Evolutionary conservation across 2,113 vertebrate species (phyloP).

Genomic region (Gadus macrocephalus): DNA sequence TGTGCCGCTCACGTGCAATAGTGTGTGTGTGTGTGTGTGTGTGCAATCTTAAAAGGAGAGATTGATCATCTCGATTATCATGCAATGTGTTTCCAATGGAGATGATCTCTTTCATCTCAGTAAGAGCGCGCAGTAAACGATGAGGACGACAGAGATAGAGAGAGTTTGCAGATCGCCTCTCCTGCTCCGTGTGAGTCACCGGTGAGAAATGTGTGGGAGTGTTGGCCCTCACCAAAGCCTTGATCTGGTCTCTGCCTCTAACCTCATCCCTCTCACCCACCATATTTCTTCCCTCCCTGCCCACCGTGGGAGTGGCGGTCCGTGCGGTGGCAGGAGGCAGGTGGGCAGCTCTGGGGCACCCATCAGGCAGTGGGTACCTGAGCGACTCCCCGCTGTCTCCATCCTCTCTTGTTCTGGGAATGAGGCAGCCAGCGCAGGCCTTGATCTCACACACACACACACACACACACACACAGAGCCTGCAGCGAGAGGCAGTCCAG

Average conservation of each 20-base stretch:
- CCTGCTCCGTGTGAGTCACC: slow-evolving; percentile 44
- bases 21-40: no score
- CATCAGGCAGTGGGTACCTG: slow-evolving; percentile 29
- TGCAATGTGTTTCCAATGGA: no score
- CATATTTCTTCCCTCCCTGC: slow-evolving; percentile 37
- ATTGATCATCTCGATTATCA: no score
- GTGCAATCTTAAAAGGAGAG: no score
- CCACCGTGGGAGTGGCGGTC: slow-evolving; percentile 46
- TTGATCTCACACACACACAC: slow-evolving; percentile 35
- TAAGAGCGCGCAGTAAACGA: no score
- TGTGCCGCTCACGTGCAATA: no score
- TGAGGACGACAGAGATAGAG: not conserved
- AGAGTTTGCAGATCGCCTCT: slow-evolving; percentile 28
- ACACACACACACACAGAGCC: no score
- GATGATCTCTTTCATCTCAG: no score
- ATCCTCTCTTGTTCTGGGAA: slow-evolving; percentile 36
- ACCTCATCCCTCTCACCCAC: slow-evolving; percentile 39
- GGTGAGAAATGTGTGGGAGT: slow-evolving; percentile 46
- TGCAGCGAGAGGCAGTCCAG: slow-evolving; percentile 28
- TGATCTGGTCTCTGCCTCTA: slow-evolving; percentile 45
- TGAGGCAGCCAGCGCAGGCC: slow-evolving; percentile 39
- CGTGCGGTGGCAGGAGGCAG: slow-evolving; percentile 32
- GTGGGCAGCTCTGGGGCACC: slow-evolving; percentile 27
- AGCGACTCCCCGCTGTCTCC: slow-evolving; percentile 27
- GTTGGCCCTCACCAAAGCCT: slow-evolving; percentile 42